Percentiles rank a stretch among this genome's conserved stretches.
These are phyloP conservation scores for Mormyrus hasselquistii DNA, from an alignment of 2,797 vertebrate species.

Conservation along the genomic window DNA sequence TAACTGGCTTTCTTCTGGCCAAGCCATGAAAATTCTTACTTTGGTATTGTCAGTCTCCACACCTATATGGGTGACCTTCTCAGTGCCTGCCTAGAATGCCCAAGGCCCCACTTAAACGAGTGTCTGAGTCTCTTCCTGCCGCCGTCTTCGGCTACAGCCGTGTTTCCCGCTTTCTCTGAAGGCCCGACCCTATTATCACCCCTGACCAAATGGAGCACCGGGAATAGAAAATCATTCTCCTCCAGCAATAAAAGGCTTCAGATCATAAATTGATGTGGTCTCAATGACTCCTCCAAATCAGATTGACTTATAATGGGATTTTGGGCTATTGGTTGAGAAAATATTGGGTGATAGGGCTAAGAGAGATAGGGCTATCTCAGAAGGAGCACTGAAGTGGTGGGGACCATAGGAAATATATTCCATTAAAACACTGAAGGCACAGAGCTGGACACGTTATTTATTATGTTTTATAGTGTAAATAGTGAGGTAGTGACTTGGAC, in stretches of 20 bases:
- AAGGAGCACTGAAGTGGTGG: background rate
- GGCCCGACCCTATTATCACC: background rate
- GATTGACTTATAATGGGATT: conserved; percentile 12
- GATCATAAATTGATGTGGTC: conserved; percentile 9
- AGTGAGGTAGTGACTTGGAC: background rate
- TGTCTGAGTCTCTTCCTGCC: background rate
- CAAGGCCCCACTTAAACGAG: background rate
- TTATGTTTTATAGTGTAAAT: background rate
- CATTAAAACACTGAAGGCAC: background rate
- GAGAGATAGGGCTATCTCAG: background rate
- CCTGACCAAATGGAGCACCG: background rate
- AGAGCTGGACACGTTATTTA: background rate
- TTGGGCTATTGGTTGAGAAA: background rate
- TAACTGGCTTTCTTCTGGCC: background rate
- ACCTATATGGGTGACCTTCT: background rate
- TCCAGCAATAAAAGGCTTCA: conserved; percentile 3
- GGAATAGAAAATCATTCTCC: background rate
- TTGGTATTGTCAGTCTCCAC: background rate
- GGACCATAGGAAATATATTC: background rate
- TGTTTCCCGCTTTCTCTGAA: background rate
- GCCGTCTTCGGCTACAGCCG: background rate
- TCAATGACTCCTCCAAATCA: background rate
- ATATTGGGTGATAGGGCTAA: background rate
- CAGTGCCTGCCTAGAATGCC: background rate
- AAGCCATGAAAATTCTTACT: background rate